Percentiles rank a stretch among this genome's conserved stretches.
Conservation (phyloP, 30 jellyfish, hydroid and myxozoan genomes). For the Aurelia aurita complex sp. Pacific region DNA sequence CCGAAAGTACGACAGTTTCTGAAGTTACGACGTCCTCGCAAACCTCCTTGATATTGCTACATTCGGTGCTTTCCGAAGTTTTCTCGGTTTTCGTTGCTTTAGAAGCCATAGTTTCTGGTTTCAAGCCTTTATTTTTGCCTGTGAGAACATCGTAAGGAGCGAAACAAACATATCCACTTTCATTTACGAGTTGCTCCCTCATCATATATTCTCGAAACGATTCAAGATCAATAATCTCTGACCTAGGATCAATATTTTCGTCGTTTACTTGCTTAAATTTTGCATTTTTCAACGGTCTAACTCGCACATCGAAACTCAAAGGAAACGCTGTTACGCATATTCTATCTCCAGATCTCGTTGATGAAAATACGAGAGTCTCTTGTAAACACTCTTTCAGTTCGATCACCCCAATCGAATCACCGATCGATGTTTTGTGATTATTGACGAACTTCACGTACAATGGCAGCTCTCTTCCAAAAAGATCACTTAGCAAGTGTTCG, state of each 20-base stretch:
- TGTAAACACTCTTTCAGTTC: conserved; percentile 26
- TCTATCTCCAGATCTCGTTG: conserved; percentile 41
- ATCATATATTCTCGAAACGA: conserved; percentile 38
- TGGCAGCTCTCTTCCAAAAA: conserved; percentile 43
- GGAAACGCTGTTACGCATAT: conserved; percentile 51
- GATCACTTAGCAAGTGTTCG: conserved; percentile 39
- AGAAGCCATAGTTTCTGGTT: background rate
- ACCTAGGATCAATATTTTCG: background rate
- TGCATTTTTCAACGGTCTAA: conserved; percentile 24
- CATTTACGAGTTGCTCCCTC: conserved; percentile 16
- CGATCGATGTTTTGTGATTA: conserved; percentile 21
- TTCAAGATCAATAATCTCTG: conserved; percentile 20
- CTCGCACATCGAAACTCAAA: conserved; percentile 41
- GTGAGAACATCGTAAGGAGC: conserved; percentile 28
- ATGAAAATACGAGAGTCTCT: conserved; percentile 38
- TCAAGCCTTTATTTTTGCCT: background rate
- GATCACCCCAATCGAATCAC: conserved; percentile 51
- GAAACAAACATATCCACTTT: conserved; percentile 32
- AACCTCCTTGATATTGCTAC: conserved; percentile 1
- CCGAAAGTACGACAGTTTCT: too few relatives aligned
- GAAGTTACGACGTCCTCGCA: too few relatives aligned
- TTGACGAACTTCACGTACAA: conserved; percentile 37
- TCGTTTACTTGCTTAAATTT: background rate
- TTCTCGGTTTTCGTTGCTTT: background rate
- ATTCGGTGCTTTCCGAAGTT: background rate